Evolutionary conservation across 2,113 vertebrate genomes (phyloP), one percentile per base, ranked within the genome.

Genomic region (Siphamia tubifer): DNA sequence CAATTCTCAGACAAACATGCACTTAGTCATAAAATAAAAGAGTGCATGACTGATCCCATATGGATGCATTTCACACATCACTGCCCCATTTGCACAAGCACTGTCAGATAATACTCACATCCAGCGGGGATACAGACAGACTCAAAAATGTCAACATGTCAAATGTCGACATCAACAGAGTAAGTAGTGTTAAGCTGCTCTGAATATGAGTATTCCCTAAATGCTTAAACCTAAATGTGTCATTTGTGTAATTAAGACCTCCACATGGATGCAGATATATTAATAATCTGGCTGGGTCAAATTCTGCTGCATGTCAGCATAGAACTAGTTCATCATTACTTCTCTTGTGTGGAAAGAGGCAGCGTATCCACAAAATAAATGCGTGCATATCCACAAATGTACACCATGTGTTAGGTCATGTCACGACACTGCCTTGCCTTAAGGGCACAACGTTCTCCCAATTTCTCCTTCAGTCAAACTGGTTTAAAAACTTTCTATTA

Each of bases 221-320:
- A 44, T 9, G 8, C 13, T 31, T 34, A 45, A 39, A 44, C n/a
- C 28, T 43, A 47, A 44, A 52, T 43, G 35, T 44, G 54, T 56
- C 28, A 52, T 45, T 2, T 43, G 31, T 17, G 11, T 16, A 8
- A 19, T 42, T 25, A 20, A 45, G 8, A 48, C 13, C 11, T 24
- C 15, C 21, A 28, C 28, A 16, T 8, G 2, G 8, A 15, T 13
- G 4, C 38, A 38, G 4, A 51, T 3, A 40, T 25, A 39, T 44
- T 58, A 28, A 53, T 56, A 44, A 39, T 49, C 43, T 30, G 27
- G 55, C 36, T 40, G 47, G 23, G 45, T 71, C 25, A 68, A 35
- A 31, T 30, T 21, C 15, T 34, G 30, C 69, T 8, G 25, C 7
- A 1, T 16, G 13, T 57, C 11, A 5, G 15, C 27, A 17, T n/a